Evolutionary conservation across 2,888 invertebrate species (phyloP), one percentile per base, ranked within the genome.

Genomic region (Fragum whitleyi): DNA sequence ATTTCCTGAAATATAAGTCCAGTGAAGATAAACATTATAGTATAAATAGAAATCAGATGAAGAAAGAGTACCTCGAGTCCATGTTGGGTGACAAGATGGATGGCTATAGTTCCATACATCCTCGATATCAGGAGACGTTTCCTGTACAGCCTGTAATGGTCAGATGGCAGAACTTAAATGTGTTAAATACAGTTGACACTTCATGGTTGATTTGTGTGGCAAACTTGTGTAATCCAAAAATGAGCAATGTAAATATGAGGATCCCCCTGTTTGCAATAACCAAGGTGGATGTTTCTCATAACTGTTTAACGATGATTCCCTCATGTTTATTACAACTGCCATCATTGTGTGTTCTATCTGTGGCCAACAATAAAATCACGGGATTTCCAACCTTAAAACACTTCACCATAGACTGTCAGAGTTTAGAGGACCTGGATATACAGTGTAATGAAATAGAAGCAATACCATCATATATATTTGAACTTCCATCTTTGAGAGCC

Each of bases 271-370:
- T 96, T 91, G 98, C 98, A 0, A 96, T 99, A 78, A 99, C 99
- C 0, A 95, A 98, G 53, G 95, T 99, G 32, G 99, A 99, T 94
- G 95, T 99, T 57, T 98, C 98, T 9, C 96, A 96, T 92, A 99
- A 99, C 94, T 96, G 96, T 78, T 95, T 99, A 0, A 95, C 95
- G 1, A 73, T 85, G 32, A 94, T 99, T 87, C 99, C 99, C 0
- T 94, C 96, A 0, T 96, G 96, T 76, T 95, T 99, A 67, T 98
- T 99, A 93, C 96, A 96, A 55, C 83, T 93, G 39, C 91, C 91
- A 6, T 96, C 97, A 39, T 94, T 99, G 74, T 97, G 98, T 91
- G 98, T 98, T 91, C 94, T 99, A 36, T 97, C 97, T 91, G 93
- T 98, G 21, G 97, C 97, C 95, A 80, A 89, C 57, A 94, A 98